Conservation (phyloP, 2,113 vertebrate genomes). For the Ophthalmolycus amberensis region DNA sequence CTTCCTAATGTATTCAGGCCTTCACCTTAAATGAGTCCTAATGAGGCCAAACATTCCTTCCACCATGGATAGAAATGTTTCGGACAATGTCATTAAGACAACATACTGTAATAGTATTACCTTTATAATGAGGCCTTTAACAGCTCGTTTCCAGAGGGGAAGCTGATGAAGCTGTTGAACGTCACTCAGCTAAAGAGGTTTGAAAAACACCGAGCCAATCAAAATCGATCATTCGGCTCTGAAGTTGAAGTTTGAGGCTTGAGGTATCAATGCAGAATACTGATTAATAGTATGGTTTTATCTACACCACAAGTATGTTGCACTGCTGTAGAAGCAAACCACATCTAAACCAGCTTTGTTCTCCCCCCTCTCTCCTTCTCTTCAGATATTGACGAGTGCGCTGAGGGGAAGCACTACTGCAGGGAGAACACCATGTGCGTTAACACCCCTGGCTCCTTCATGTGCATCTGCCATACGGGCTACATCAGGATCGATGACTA, state of each 20-base stretch:
- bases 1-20: slow-evolving; percentile 7
- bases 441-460: slow-evolving; percentile 95
- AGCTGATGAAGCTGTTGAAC: neutral
- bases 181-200: neutral
- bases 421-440: slow-evolving; percentile 97
- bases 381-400: slow-evolving; percentile 96
- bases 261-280: neutral
- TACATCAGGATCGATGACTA: slow-evolving; percentile 99
- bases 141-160: neutral
- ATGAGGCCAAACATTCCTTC: no score
- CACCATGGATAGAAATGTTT: neutral
- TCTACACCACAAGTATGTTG: neutral
- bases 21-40: neutral
- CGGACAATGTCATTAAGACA: neutral
- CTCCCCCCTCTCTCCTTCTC: slow-evolving; percentile 23
- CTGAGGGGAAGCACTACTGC: slow-evolving; percentile 96
- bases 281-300: slow-evolving; percentile 15
- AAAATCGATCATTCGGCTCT: neutral
- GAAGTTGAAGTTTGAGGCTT: neutral
- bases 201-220: neutral
- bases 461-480: slow-evolving; percentile 96
- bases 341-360: slow-evolving; percentile 36
- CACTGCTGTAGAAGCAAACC: neutral
- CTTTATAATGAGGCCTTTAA: neutral
- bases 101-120: neutral